phyloP scores from a whole-genome alignment of 2,797 vertebrate genomes.

The Cottoperca gobio region DNA sequence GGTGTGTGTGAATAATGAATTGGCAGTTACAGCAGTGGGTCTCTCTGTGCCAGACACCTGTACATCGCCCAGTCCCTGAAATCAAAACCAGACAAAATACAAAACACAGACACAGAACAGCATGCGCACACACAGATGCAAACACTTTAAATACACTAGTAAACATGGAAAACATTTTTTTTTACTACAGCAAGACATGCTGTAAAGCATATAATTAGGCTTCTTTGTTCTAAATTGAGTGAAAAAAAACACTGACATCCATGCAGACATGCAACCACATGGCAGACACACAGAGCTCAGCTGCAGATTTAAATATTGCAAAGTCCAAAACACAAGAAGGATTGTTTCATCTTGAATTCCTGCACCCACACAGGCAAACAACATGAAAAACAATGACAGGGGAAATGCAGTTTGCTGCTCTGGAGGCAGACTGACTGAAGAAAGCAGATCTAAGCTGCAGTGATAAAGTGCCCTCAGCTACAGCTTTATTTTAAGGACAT shows the following conservation, averaged over 20 bases:
- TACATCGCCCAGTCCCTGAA: constrained; percentile 37
- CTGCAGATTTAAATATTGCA: constrained; percentile 44
- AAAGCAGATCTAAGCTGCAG: constrained; percentile 51
- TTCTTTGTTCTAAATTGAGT: constrained; percentile 38
- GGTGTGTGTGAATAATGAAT: constrained; percentile 70
- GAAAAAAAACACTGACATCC: constrained; percentile 26
- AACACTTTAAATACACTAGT: constrained; percentile 5
- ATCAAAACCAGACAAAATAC: constrained; percentile 28
- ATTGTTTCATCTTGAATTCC: constrained; percentile 39
- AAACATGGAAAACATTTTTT: constrained; percentile 11
- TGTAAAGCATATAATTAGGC: constrained; percentile 33
- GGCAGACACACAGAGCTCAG: constrained; percentile 45
- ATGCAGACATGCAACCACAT: constrained; percentile 49
- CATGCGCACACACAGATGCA: constrained; percentile 19
- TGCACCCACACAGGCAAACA: constrained; percentile 33
- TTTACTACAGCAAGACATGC: constrained; percentile 1
- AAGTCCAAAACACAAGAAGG: constrained; percentile 28
- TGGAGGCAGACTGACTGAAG: constrained; percentile 7
- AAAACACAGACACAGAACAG: not conserved
- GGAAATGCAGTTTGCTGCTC: constrained; percentile 21
- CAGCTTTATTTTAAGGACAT: constrained; percentile 64
- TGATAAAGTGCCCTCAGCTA: constrained; percentile 56
- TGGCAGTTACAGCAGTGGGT: constrained; percentile 58
- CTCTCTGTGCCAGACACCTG: constrained; percentile 61
- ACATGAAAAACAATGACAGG: constrained; percentile 11